phyloP scores from a whole-genome alignment of 2,888 invertebrate species.

The Cosmorhoe ocellata region DNA sequence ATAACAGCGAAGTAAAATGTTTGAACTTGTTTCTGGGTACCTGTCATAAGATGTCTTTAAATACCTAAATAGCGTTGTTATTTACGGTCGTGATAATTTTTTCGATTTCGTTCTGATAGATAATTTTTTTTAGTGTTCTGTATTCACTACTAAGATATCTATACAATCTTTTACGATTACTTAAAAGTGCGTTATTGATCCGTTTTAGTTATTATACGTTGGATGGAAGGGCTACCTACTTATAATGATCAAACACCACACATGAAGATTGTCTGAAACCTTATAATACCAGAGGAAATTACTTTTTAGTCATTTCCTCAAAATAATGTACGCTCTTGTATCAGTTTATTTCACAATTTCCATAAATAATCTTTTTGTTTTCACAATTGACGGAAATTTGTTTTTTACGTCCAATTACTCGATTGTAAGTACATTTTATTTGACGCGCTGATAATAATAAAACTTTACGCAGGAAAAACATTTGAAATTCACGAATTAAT shows the following conservation, averaged over 20 bases:
- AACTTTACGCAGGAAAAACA: neutral
- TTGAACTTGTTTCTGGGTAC: no score
- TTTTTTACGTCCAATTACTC: conserved; percentile 18
- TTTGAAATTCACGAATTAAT: neutral
- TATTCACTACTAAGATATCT: no score
- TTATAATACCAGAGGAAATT: conserved; percentile 27
- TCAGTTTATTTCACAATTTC: conserved; percentile 16
- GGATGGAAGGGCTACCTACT: no score
- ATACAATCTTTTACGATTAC: no score
- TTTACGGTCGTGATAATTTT: no score
- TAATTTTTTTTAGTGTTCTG: no score
- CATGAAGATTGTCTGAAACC: conserved; percentile 5
- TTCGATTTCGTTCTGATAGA: no score
- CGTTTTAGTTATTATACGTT: no score
- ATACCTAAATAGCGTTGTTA: no score
- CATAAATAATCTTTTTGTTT: conserved; percentile 20
- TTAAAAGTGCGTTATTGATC: no score
- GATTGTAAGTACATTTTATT: conserved; percentile 5
- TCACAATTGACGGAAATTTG: conserved; percentile 24
- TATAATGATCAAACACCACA: neutral
- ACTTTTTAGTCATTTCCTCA: conserved; percentile 30
- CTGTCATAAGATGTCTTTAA: no score
- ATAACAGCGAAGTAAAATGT: no score
- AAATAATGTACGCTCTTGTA: conserved; percentile 18
- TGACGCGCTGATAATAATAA: neutral